Evolutionary conservation across 1,140 invertebrate genomes (phyloP).

Genomic region (Thereuonema tuberculata): DNA sequence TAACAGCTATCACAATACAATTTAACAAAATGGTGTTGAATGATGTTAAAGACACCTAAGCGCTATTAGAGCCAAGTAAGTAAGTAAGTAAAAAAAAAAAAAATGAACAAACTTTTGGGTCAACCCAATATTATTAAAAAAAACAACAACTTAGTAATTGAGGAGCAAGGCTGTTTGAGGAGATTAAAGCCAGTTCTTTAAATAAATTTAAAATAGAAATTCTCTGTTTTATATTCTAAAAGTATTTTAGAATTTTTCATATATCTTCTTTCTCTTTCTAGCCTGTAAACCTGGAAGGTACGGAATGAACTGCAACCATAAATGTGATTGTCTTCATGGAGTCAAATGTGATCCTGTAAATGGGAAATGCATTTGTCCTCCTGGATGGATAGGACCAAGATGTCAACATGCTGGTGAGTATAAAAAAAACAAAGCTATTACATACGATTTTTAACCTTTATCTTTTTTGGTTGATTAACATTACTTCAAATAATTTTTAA

Average conservation of each 20-base stretch:
- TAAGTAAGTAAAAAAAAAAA: neutral
- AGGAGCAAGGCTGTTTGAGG: too few relatives aligned
- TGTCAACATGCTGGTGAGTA: too few relatives aligned
- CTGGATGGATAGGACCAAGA: conserved; percentile 61
- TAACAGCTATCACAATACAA: too few relatives aligned
- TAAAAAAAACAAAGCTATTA: too few relatives aligned
- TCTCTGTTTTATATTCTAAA: neutral
- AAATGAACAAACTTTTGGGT: neutral
- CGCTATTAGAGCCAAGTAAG: too few relatives aligned
- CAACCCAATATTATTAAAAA: neutral
- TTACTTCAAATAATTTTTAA: too few relatives aligned
- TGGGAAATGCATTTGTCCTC: conserved; percentile 62
- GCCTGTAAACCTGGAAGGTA: neutral
- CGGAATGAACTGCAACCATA: neutral
- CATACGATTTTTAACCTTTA: too few relatives aligned
- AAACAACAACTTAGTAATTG: neutral
- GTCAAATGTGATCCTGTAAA: conserved; percentile 45
- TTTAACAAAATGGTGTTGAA: too few relatives aligned
- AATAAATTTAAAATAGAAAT: neutral
- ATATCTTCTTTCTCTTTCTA: neutral
- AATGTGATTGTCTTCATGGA: conserved; percentile 15
- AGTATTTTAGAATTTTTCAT: neutral
- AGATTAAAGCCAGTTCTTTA: too few relatives aligned
- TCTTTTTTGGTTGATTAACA: too few relatives aligned
- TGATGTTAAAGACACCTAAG: too few relatives aligned